Evolutionary conservation across 2,113 vertebrate genomes (phyloP).

Genomic region (Labeo rohita): DNA sequence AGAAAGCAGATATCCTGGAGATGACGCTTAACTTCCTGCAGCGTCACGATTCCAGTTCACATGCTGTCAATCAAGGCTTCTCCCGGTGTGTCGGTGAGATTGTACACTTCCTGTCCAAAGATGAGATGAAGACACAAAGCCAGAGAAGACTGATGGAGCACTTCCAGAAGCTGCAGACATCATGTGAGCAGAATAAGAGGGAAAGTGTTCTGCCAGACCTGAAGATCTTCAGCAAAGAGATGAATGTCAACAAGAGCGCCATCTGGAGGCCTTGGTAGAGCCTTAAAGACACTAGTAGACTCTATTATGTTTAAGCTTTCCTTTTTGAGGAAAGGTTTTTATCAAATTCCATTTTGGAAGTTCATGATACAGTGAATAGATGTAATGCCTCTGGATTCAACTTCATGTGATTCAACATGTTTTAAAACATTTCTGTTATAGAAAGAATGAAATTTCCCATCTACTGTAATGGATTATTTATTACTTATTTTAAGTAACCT

Average conservation of each 20-base stretch:
- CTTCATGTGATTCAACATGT: background rate
- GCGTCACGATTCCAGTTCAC: background rate
- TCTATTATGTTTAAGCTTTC: background rate
- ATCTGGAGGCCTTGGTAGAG: constrained; percentile 69
- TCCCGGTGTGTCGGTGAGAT: constrained; percentile 36
- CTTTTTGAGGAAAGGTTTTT: background rate
- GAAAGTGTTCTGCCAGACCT: constrained; percentile 18
- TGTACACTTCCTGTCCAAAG: constrained; percentile 54
- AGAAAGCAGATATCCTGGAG: constrained; percentile 74
- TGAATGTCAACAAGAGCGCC: constrained; percentile 56
- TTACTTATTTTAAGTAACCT: background rate
- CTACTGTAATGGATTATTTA: background rate
- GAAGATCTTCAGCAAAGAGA: constrained; percentile 60
- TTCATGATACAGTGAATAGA: background rate
- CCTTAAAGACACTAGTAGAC: background rate
- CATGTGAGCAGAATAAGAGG: background rate
- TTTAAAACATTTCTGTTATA: constrained; percentile 17
- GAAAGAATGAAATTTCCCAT: background rate
- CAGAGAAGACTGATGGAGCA: background rate
- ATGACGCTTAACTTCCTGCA: constrained; percentile 57
- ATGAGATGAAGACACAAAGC: constrained; percentile 46
- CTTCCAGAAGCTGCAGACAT: constrained; percentile 44
- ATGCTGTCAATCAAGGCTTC: constrained; percentile 54
- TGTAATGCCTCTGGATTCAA: background rate
- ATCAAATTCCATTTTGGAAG: background rate